A percentile compares a stretch with the other conserved stretches of the same genome.
Evolutionary conservation across 2,797 vertebrate species (phyloP).

Genomic region (Gymnodraco acuticeps): DNA sequence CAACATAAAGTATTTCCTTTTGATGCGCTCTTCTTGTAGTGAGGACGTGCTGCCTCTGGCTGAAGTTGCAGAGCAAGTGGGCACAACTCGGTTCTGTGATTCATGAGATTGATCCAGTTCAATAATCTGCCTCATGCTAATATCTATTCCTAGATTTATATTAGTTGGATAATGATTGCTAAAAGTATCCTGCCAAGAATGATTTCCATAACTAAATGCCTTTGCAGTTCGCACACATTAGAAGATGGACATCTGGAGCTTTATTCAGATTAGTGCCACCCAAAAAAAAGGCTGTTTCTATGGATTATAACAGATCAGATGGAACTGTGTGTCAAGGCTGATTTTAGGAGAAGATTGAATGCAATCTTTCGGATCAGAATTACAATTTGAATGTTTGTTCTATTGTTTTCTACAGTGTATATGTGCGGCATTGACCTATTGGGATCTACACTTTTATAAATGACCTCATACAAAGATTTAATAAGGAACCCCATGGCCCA

Average conservation of each 20-base stretch:
- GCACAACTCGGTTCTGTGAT: slow-evolving; percentile 10
- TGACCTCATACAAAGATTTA: not conserved
- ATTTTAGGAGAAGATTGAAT: slow-evolving; percentile 17
- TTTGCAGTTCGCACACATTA: slow-evolving; percentile 1
- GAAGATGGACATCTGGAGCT: slow-evolving; percentile 7
- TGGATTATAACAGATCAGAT: slow-evolving; percentile 20
- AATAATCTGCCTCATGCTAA: not conserved
- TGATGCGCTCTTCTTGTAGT: not conserved
- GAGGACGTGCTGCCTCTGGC: not conserved
- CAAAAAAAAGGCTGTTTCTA: not conserved
- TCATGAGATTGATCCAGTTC: slow-evolving; percentile 26
- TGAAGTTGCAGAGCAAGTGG: not conserved
- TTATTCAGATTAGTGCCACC: not conserved
- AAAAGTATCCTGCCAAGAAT: not conserved
- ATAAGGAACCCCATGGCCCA: not conserved
- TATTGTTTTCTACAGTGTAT: not conserved
- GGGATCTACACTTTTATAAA: not conserved
- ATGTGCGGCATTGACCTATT: not conserved
- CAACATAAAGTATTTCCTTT: not conserved
- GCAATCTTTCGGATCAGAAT: not conserved
- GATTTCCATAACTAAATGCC: not conserved
- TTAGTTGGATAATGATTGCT: not conserved
- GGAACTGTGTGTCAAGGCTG: slow-evolving; percentile 21
- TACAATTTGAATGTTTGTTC: not conserved
- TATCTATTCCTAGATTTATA: not conserved